Evolutionary conservation across 1,140 invertebrate species (phyloP).

Genomic region (Episyrphus balteatus): DNA sequence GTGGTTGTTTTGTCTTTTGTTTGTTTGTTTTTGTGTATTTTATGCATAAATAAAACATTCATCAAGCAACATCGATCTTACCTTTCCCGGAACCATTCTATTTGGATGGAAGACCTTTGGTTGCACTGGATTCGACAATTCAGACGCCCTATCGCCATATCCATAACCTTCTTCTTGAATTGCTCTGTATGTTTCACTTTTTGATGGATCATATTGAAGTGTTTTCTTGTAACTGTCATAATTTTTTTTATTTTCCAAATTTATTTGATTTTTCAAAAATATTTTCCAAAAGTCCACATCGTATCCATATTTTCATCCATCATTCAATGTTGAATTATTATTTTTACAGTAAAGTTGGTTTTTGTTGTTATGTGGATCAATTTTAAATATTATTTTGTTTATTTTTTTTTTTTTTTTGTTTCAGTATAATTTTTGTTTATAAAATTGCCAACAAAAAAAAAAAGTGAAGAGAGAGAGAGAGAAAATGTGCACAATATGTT

Average conservation of each 20-base stretch:
- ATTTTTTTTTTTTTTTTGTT: constrained; percentile 25
- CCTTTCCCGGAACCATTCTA: constrained; percentile 43
- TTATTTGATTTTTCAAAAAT: constrained; percentile 16
- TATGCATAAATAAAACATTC: constrained; percentile 10
- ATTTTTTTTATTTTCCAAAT: not conserved
- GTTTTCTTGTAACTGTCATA: constrained; percentile 53
- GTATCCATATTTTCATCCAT: constrained; percentile 8
- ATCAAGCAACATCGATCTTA: constrained; percentile 31
- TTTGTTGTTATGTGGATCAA: not conserved
- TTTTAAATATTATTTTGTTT: constrained; percentile 8
- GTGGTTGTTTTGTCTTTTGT: constrained; percentile 11
- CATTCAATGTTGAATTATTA: constrained; percentile 14
- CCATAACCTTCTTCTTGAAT: constrained; percentile 61
- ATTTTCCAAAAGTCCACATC: constrained; percentile 15
- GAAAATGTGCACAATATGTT: constrained; percentile 38
- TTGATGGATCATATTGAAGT: constrained; percentile 66
- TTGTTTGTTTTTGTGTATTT: constrained; percentile 10
- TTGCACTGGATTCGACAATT: constrained; percentile 51
- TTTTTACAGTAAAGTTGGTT: constrained; percentile 9
- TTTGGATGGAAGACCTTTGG: constrained; percentile 61
- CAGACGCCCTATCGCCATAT: constrained; percentile 46
- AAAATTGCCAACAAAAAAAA: constrained; percentile 22
- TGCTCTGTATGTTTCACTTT: constrained; percentile 73
- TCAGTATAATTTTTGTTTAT: constrained; percentile 22
- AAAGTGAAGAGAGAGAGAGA: constrained; percentile 26